Evolutionary conservation across 2,888 invertebrate genomes (phyloP), one percentile per base, ranked within the genome.

Genomic region (Biston betularia): DNA sequence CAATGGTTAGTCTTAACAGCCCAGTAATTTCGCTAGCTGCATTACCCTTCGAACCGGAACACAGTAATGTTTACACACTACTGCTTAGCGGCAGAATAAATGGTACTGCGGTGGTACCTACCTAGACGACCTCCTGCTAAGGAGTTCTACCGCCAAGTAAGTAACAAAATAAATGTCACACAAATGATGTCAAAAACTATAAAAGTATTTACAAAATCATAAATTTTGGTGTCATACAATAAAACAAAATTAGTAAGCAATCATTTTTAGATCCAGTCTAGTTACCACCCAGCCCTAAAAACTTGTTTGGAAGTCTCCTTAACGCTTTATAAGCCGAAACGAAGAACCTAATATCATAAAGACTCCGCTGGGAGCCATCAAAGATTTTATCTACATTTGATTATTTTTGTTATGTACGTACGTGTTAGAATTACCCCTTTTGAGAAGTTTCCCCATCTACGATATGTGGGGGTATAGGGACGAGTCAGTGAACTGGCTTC

Each of bases 381-480:
- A 58, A 55, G 67, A 68, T 68, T 67, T 67, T 68, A 68, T 68
- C 67, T 55, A 33, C 38, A 55, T 68, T 59, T 68, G 67, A 68
- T 68, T 68, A 68, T 68, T 68, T 68, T 68, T 68, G 67, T 68
- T 63, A 68, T 59, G 63, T 46, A 45, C 59, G 14, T 63, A 55
- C 63, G 67, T 68, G 67, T 59, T 40, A 46, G 55, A 59, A 68
- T 63, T 63, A 63, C 67, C 63, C 61, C 63, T 63, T 68, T 59
- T 24, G 54, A 15, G 59, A 68, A 68, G 49, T 68, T 68, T 56
- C 48, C 46, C 59, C 55, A 63, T 63, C 38, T 40, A 11, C 53
- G 40, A 24, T 0, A 8, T 12, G 63, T 1, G 4, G 10, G 8
- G 8, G 44, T 44, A 49, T 15, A 54, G 9, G 1, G 0, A 3